Conservation (phyloP, 2,113 vertebrate genomes). For the Xenopus laevis region DNA sequence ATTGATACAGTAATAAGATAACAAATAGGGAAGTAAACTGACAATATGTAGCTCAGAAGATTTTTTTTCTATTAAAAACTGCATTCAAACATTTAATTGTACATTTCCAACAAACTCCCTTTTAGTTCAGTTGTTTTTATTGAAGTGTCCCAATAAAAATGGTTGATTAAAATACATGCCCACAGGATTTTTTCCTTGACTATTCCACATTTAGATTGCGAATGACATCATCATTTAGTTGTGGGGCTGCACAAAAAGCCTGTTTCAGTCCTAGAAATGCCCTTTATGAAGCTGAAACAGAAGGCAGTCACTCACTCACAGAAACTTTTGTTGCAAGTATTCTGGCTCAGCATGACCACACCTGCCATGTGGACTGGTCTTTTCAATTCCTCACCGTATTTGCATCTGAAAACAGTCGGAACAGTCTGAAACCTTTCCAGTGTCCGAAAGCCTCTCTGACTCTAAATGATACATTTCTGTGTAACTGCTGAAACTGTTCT, state of each 20-base stretch:
- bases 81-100: slow-evolving; percentile 25
- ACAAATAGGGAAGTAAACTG: no score
- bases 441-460: background rate
- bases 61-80: background rate
- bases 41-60: background rate
- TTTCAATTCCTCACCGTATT: slow-evolving; percentile 55
- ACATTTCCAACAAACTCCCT: background rate
- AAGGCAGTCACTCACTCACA: slow-evolving; percentile 46
- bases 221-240: slow-evolving; percentile 53
- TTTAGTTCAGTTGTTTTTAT: fast-evolving
- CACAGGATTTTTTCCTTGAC: slow-evolving; percentile 43
- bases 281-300: slow-evolving; percentile 36
- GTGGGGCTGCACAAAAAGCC: slow-evolving; percentile 50
- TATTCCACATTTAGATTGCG: slow-evolving; percentile 33
- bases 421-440: slow-evolving; percentile 22
- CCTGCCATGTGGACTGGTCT: slow-evolving; percentile 44
- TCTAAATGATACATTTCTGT: no score
- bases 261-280: slow-evolving; percentile 48
- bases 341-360: slow-evolving; percentile 38
- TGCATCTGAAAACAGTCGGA: slow-evolving; percentile 57
- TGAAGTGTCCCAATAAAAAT: slow-evolving; percentile 41
- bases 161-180: slow-evolving; percentile 17
- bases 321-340: slow-evolving; percentile 47
- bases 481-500: no score
- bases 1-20: no score